These are phyloP conservation scores for Heterodera schachtii DNA, from an alignment of 1,140 invertebrate genomes.

Conservation along the genomic window DNA sequence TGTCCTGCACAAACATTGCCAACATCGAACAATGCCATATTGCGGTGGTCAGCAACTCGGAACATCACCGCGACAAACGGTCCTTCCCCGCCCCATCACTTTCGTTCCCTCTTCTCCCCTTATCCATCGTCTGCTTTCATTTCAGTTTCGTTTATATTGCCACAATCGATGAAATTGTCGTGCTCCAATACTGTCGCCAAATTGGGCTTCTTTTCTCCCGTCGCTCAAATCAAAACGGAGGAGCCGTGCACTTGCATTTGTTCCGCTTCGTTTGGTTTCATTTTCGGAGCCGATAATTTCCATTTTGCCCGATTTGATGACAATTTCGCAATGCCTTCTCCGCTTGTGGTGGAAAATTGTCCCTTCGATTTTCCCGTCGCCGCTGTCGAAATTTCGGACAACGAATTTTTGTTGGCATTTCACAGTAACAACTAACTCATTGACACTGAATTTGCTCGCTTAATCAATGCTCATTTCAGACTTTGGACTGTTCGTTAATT, in stretches of 20 bases:
- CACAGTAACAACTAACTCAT: slow-evolving; percentile 20
- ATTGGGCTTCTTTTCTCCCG: slow-evolving; percentile 34
- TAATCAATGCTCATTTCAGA: slow-evolving; percentile 24
- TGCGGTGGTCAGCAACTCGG: slow-evolving; percentile 44
- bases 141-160: slow-evolving; percentile 42
- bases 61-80: slow-evolving; percentile 37
- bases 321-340: slow-evolving; percentile 12
- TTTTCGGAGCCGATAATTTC: slow-evolving; percentile 43
- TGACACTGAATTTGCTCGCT: no score
- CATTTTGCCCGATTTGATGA: slow-evolving; percentile 33
- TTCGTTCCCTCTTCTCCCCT: not conserved
- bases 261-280: slow-evolving; percentile 36
- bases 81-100: not conserved
- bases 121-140: slow-evolving; percentile 13
- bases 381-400: slow-evolving; percentile 36
- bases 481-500: slow-evolving; percentile 38
- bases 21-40: slow-evolving; percentile 45
- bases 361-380: slow-evolving; percentile 44
- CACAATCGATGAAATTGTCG: slow-evolving; percentile 40
- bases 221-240: slow-evolving; percentile 38
- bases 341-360: slow-evolving; percentile 38
- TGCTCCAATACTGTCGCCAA: slow-evolving; percentile 37
- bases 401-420: slow-evolving; percentile 43
- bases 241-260: slow-evolving; percentile 41
- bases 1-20: slow-evolving; percentile 35